Conservation (phyloP, 2,888 invertebrate genomes). For the Ommatoiulus sabulosus region DNA sequence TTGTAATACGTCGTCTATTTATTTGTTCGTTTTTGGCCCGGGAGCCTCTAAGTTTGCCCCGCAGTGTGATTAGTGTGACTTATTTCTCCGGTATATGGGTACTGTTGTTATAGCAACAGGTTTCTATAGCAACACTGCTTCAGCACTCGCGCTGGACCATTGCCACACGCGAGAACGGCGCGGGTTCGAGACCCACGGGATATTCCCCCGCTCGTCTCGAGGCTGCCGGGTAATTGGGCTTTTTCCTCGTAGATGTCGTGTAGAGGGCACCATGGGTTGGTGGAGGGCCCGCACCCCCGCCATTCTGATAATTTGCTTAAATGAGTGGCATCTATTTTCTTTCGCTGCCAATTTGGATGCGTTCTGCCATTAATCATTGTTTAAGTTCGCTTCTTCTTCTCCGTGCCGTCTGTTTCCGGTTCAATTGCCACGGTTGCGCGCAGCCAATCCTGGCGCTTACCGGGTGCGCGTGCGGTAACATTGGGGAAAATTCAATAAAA, state of each 20-base stretch:
- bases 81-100: neutral
- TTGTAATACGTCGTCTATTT: neutral
- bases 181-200: constrained; percentile 15
- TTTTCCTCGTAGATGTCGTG: neutral
- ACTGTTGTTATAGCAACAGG: constrained; percentile 40
- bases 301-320: neutral
- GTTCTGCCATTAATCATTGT: constrained; percentile 2
- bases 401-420: neutral
- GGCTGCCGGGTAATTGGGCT: neutral
- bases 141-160: neutral
- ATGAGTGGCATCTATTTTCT: constrained; percentile 10
- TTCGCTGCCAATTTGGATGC: neutral
- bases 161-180: constrained; percentile 22
- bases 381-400: neutral
- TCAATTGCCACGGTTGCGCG: neutral
- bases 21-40: constrained; percentile 34
- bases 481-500: constrained; percentile 43
- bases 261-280: neutral
- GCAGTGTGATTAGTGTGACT: constrained; percentile 39
- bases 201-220: neutral
- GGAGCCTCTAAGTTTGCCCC: constrained; percentile 36
- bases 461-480: constrained; percentile 15
- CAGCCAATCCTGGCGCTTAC: neutral
- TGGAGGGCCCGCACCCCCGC: neutral
- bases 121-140: constrained; percentile 34